Conservation (phyloP, 2,113 vertebrate species). For the Nannobrachium achirus region DNA sequence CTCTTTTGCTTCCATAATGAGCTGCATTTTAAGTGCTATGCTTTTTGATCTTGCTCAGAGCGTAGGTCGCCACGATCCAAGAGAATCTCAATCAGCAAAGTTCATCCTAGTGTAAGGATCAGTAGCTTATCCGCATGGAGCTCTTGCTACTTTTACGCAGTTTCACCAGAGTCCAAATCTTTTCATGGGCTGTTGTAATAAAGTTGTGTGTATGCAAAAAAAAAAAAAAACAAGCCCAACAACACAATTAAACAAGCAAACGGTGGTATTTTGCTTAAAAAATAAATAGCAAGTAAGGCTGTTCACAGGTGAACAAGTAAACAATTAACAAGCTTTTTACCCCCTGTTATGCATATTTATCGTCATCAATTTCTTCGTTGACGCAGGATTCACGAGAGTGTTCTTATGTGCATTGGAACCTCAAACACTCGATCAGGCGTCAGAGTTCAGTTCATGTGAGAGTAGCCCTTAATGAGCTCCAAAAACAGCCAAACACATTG, state of each 20-base stretch:
- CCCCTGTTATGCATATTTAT: constrained; percentile 33
- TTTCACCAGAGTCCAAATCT: constrained; percentile 17
- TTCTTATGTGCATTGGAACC: constrained; percentile 25
- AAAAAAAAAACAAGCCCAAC: too few relatives aligned
- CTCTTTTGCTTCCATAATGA: constrained; percentile 52
- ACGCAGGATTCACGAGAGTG: background rate
- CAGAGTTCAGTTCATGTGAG: background rate
- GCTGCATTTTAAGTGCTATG: constrained; percentile 46
- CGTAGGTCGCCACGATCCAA: constrained; percentile 49
- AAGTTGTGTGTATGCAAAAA: background rate
- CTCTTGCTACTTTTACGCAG: constrained; percentile 4
- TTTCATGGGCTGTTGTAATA: constrained; percentile 20
- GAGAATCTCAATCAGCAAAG: background rate
- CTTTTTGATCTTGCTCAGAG: constrained; percentile 56
- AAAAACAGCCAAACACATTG: constrained; percentile 10
- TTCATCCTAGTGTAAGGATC: constrained; percentile 28
- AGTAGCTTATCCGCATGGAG: constrained; percentile 32
- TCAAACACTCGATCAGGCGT: constrained; percentile 4
- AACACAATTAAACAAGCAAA: background rate
- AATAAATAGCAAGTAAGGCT: background rate
- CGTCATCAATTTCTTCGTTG: constrained; percentile 5
- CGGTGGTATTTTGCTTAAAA: constrained; percentile 7
- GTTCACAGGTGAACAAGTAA: constrained; percentile 27
- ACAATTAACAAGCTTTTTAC: constrained; percentile 21
- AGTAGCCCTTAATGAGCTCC: constrained; percentile 6